phyloP scores from a whole-genome alignment of 2,113 vertebrate genomes.

The Thunnus thynnus region DNA sequence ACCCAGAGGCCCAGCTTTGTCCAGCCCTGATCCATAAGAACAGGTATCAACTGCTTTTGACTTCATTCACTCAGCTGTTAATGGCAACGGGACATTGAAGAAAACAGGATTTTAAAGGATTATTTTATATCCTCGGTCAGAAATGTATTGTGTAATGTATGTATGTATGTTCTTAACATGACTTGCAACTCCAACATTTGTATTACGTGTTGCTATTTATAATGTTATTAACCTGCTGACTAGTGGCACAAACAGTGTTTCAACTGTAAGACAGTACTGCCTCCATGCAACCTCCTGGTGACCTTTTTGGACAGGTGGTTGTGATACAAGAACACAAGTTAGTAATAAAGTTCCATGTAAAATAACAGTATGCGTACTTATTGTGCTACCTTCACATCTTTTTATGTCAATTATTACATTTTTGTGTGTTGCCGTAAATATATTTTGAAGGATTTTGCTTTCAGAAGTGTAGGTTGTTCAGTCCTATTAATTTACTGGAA shows the following conservation, averaged over 20 bases:
- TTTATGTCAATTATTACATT: neutral
- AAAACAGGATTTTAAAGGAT: slow-evolving; percentile 40
- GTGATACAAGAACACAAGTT: slow-evolving; percentile 27
- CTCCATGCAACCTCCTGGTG: neutral
- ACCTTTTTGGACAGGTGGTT: slow-evolving; percentile 12
- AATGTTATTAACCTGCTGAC: slow-evolving; percentile 53
- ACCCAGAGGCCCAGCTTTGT: neutral
- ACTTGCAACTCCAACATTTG: slow-evolving; percentile 51
- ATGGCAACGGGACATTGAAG: neutral
- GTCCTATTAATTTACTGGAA: too few species aligned
- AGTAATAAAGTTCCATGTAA: slow-evolving; percentile 58
- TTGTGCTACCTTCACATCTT: neutral
- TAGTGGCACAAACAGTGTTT: slow-evolving; percentile 12
- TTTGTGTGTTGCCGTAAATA: neutral
- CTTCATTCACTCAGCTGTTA: neutral
- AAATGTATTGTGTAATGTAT: slow-evolving; percentile 38
- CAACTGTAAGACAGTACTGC: slow-evolving; percentile 6
- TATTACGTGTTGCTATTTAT: slow-evolving; percentile 67
- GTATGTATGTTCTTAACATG: slow-evolving; percentile 51
- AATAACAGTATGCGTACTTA: neutral
- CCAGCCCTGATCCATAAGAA: neutral
- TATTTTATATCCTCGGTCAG: slow-evolving; percentile 28
- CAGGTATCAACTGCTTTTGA: neutral
- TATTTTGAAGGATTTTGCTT: neutral
- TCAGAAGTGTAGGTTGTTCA: neutral